A percentile compares a stretch with the other conserved stretches of the same genome.
phyloP scores from a whole-genome alignment of 2,797 vertebrate genomes.

The Alfaro cultratus region DNA sequence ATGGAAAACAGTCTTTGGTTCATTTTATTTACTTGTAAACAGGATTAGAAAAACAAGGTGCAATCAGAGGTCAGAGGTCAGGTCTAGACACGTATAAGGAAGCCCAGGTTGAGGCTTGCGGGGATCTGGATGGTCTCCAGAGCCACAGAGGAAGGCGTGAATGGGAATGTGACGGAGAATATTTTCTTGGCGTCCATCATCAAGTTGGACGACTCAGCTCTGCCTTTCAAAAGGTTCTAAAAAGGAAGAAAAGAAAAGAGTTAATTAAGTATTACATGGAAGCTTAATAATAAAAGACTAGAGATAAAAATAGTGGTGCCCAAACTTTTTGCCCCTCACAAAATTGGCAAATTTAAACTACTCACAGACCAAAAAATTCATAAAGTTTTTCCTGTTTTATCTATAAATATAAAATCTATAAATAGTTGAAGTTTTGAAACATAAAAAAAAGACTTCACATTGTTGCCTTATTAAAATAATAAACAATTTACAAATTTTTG shows the following conservation, averaged over 20 bases:
- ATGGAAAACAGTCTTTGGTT: conserved; percentile 11
- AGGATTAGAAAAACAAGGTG: neutral
- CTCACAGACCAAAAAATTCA: no score
- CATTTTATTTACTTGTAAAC: conserved; percentile 15
- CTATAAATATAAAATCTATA: no score
- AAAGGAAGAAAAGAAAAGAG: conserved; percentile 14
- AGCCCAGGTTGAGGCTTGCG: conserved; percentile 89
- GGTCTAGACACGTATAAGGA: conserved; percentile 88
- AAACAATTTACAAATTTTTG: neutral
- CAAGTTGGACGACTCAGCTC: conserved; percentile 89
- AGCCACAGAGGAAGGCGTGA: conserved; percentile 90
- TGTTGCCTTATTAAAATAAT: no score
- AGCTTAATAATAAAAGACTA: neutral
- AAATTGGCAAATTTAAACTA: no score
- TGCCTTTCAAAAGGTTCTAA: conserved; percentile 89
- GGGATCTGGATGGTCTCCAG: conserved; percentile 96
- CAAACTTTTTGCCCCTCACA: no score
- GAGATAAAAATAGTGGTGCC: no score
- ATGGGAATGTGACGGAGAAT: conserved; percentile 90
- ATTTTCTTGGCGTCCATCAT: conserved; percentile 95
- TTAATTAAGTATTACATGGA: neutral
- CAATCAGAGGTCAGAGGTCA: conserved; percentile 14
- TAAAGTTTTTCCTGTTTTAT: no score
- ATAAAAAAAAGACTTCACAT: no score
- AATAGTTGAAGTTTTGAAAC: no score